These are phyloP conservation scores for Amblyteles armatorius DNA, from an alignment of 2,888 invertebrate genomes.

Conservation along the genomic window DNA sequence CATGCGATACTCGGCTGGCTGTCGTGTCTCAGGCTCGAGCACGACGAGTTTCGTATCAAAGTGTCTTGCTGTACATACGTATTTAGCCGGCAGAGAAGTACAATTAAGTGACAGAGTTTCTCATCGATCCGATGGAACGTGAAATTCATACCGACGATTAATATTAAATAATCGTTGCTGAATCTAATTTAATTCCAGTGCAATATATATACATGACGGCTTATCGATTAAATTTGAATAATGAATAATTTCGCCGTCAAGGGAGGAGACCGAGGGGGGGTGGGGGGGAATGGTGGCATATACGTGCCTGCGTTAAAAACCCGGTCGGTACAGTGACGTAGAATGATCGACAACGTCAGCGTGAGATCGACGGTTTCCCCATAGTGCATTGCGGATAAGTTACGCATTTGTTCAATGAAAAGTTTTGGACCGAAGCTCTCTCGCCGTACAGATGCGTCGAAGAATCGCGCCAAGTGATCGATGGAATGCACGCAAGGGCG, in stretches of 20 bases:
- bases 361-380: neutral
- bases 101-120: conserved; percentile 41
- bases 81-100: conserved; percentile 37
- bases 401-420: conserved; percentile 22
- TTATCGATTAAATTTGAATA: conserved; percentile 28
- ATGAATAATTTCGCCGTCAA: conserved; percentile 15
- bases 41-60: conserved; percentile 41
- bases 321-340: conserved; percentile 72
- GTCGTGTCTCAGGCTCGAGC: conserved; percentile 33
- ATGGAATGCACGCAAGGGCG: conserved; percentile 55
- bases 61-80: conserved; percentile 40
- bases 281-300: too few species aligned
- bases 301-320: conserved; percentile 66
- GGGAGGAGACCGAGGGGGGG: neutral
- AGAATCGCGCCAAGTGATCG: conserved; percentile 52
- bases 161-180: conserved; percentile 33
- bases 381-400: conserved; percentile 32
- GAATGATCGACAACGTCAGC: conserved; percentile 75
- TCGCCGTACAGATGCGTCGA: conserved; percentile 13
- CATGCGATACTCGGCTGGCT: conserved; percentile 44
- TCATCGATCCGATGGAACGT: conserved; percentile 28
- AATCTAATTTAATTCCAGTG: conserved; percentile 20
- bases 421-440: conserved; percentile 22
- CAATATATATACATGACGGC: neutral
- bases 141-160: conserved; percentile 45